Conservation (phyloP, 1,140 invertebrate genomes). For the Muscidifurax raptorellus region DNA sequence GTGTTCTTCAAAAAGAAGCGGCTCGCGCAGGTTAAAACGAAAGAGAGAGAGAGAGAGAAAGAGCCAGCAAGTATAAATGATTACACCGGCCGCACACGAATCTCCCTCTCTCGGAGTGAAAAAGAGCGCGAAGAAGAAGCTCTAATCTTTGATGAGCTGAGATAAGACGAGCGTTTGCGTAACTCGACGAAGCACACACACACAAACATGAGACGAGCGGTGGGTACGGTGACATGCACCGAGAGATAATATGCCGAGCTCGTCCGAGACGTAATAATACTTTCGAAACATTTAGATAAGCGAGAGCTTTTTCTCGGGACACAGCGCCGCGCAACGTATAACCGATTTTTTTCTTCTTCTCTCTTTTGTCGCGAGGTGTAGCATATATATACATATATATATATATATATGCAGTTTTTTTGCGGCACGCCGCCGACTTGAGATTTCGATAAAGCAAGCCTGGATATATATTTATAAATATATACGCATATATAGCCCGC, state of each 20-base stretch:
- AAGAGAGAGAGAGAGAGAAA: too few relatives aligned
- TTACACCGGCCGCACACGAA: background rate
- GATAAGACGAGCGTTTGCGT: constrained; percentile 38
- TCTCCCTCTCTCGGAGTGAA: background rate
- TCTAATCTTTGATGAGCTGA: constrained; percentile 38
- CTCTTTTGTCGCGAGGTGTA: background rate
- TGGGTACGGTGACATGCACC: background rate
- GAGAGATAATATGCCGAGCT: constrained; percentile 21
- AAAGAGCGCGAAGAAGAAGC: constrained; percentile 15
- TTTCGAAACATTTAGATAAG: constrained; percentile 46
- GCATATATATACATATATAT: too few relatives aligned
- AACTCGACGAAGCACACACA: constrained; percentile 4
- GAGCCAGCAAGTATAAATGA: background rate
- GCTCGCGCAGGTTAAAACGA: background rate
- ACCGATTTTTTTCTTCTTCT: background rate
- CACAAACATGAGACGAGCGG: background rate
- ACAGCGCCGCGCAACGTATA: background rate
- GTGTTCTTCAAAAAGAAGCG: background rate
- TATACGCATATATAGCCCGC: background rate
- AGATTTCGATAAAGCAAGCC: background rate
- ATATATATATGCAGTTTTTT: constrained; percentile 19
- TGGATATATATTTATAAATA: background rate
- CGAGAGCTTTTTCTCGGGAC: background rate
- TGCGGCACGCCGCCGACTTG: background rate
- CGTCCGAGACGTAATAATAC: constrained; percentile 18